Base-by-base conservation (phyloP, 1,140 invertebrate genomes). In the Calephelis virginiensis region DNA sequence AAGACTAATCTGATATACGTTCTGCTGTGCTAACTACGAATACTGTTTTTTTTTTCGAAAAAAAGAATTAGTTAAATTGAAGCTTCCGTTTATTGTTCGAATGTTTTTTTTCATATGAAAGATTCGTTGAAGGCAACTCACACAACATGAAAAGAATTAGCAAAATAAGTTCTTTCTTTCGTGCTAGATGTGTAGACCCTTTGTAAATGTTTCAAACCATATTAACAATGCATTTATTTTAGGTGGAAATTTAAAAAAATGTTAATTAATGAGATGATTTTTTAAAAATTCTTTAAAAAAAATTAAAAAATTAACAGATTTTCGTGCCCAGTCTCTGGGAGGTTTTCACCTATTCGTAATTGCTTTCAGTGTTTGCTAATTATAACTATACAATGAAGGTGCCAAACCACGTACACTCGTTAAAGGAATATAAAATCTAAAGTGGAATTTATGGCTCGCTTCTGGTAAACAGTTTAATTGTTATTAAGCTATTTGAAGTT, bases 321-420 rank as follows among this genome's bases (percentile, higher is more conserved):
- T 47, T 46, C 13, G 40, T 7, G 43, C 13, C 45, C 40, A 40
- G 40, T 43, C 40, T 43, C 5, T 43, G 40, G 40, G 8, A 43
- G 40, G 6, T 43, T 43, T 9, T 9, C 6, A 9, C 40, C 40
- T 43, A 43, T 8, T 43, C 7, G 14, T 50, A 9, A 50, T 13
- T 50, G 14, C 7, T 17, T 4, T 13, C 7, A 4, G 48, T 17
- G 8, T 50, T 50, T 50, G 8, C 48, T 13, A 14, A 50, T 50
- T 50, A 14, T 63, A 49, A 63, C 48, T 63, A 13, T 37, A 38
- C 14, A 43, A 38, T 38, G n/a, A 3, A 38, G 12, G 63, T 53
- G 63, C 63, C 63, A 64, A 64, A 64, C 50, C 63, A 64, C 63
- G 63, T 45, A 50, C 48, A 10, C 8, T 14, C 47, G 49, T 17